phyloP scores from a whole-genome alignment of 2,888 invertebrate species.

The Campoplex capitator region DNA sequence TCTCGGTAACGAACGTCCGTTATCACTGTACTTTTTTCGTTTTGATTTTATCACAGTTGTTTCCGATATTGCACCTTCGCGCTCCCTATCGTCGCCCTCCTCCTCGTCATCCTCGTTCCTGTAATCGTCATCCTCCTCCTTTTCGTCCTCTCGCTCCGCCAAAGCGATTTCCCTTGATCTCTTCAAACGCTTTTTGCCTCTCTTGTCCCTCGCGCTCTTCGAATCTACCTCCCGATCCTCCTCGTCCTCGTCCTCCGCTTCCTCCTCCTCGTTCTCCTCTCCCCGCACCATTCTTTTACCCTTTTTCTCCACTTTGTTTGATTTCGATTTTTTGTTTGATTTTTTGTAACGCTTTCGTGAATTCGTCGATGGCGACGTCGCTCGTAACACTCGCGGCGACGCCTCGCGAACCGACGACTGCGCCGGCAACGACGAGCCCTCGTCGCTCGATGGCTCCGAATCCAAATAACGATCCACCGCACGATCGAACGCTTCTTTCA shows the following conservation, averaged over 20 bases:
- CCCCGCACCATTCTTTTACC: conserved; percentile 70
- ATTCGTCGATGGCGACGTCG: conserved; percentile 74
- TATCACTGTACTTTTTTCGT: conserved; percentile 78
- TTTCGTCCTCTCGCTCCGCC: conserved; percentile 73
- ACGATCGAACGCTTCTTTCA: conserved; percentile 92
- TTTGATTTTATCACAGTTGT: conserved; percentile 81
- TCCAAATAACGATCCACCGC: conserved; percentile 94
- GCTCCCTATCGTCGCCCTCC: conserved; percentile 74
- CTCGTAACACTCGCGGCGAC: conserved; percentile 72
- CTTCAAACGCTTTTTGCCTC: conserved; percentile 79
- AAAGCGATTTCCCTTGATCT: conserved; percentile 69
- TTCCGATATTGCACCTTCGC: conserved; percentile 80
- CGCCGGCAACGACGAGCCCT: conserved; percentile 80
- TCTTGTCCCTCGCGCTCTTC: conserved; percentile 71
- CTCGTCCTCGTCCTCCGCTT: conserved; percentile 72
- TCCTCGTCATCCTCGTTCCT: conserved; percentile 75
- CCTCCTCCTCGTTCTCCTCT: conserved; percentile 73
- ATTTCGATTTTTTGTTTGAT: conserved; percentile 84
- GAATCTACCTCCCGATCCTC: conserved; percentile 66
- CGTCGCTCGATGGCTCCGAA: conserved; percentile 92
- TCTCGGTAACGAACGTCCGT: conserved; percentile 78
- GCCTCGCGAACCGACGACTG: conserved; percentile 72
- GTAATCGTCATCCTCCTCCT: conserved; percentile 72
- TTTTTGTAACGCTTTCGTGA: conserved; percentile 84
- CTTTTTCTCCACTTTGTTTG: conserved; percentile 81